Conservation (phyloP, 2,113 vertebrate species). For the Donacobius atricapilla region DNA sequence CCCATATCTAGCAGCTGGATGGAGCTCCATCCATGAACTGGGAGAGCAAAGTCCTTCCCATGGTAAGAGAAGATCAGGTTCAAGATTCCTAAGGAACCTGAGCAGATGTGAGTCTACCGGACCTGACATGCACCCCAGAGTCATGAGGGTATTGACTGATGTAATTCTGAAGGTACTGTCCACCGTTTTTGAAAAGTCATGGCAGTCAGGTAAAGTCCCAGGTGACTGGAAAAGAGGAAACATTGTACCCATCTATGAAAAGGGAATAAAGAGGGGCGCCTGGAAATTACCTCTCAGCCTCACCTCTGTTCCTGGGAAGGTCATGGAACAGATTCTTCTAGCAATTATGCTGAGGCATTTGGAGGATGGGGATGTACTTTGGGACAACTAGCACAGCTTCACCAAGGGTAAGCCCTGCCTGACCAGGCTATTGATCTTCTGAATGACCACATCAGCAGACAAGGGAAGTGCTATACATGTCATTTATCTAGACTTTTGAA, state of each 20-base stretch:
- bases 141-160: neutral
- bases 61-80: neutral
- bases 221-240: neutral
- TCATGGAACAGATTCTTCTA: neutral
- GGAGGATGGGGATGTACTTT: neutral
- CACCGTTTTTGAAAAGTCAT: neutral
- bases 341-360: neutral
- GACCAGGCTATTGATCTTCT: neutral
- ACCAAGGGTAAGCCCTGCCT: neutral
- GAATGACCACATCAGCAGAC: neutral
- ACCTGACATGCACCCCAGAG: neutral
- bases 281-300: neutral
- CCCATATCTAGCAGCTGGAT: accelerated
- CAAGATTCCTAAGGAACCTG: neutral
- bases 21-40: neutral
- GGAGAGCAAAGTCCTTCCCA: neutral
- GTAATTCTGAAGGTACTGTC: neutral
- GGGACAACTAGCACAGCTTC: neutral
- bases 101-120: neutral
- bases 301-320: neutral
- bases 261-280: neutral
- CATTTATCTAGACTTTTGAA: neutral
- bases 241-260: neutral
- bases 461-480: neutral
- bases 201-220: neutral